phyloP scores from a whole-genome alignment of 2,797 vertebrate genomes.

The Lemur catta region DNA sequence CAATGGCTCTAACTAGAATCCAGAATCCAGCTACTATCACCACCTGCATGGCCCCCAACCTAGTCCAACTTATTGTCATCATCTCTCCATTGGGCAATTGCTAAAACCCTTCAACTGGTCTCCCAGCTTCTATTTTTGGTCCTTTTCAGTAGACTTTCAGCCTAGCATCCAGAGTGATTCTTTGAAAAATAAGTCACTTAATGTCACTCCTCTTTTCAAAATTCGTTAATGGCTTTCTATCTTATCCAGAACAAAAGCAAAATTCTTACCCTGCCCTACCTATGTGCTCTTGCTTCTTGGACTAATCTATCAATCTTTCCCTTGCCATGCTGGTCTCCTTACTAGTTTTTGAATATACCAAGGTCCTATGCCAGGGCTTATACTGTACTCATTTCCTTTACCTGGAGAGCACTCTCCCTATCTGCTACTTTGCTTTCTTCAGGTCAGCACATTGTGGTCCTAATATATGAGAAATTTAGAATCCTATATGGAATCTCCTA shows the following conservation, averaged over 20 bases:
- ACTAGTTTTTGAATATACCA: neutral
- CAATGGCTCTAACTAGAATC: neutral
- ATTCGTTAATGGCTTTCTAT: neutral
- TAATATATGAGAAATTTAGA: neutral
- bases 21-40: neutral
- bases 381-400: neutral
- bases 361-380: neutral
- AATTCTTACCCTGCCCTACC: neutral
- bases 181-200: neutral
- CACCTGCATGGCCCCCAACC: neutral
- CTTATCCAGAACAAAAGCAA: neutral
- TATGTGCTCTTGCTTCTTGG: neutral
- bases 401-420: neutral
- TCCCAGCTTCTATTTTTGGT: neutral
- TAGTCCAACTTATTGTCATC: neutral
- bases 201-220: neutral
- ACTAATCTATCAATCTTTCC: neutral
- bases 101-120: neutral
- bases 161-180: neutral
- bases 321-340: neutral
- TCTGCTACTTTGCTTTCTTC: neutral
- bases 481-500: neutral
- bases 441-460: neutral
- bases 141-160: neutral
- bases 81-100: neutral